phyloP scores from a whole-genome alignment of 2,888 invertebrate species.

The Phengaris arion region DNA sequence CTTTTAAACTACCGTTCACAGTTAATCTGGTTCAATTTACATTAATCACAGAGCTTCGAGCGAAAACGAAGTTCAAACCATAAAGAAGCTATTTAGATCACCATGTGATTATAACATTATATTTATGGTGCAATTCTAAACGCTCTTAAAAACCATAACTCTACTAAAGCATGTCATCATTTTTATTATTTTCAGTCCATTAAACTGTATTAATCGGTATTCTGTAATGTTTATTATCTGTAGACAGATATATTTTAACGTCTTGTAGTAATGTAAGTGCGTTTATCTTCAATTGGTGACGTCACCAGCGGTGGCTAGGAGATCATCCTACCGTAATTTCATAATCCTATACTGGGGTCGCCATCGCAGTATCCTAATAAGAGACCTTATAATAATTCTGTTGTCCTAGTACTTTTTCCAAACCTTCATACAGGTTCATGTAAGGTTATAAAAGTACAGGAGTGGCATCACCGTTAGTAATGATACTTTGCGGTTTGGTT shows the following conservation, averaged over 20 bases:
- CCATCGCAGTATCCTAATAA: background rate
- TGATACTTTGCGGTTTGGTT: constrained; percentile 19
- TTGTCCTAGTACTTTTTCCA: background rate
- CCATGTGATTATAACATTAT: constrained; percentile 42
- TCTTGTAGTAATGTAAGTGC: background rate
- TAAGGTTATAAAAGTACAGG: background rate
- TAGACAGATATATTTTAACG: background rate
- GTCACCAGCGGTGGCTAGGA: no score
- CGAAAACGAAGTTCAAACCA: constrained; percentile 26
- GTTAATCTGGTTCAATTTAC: background rate
- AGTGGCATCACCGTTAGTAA: constrained; percentile 3
- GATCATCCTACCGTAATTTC: no score
- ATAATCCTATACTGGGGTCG: no score
- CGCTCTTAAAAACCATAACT: background rate
- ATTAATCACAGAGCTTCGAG: background rate
- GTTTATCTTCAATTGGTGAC: background rate
- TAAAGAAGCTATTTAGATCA: constrained; percentile 40
- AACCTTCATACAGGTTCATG: background rate
- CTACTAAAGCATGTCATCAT: constrained; percentile 35
- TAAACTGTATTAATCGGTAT: constrained; percentile 33
- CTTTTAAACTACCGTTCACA: background rate
- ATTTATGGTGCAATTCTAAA: constrained; percentile 40
- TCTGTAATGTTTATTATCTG: constrained; percentile 5
- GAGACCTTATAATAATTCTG: background rate
- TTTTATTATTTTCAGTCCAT: constrained; percentile 39